A percentile compares a stretch with the other conserved stretches of the same genome.
phyloP scores from a whole-genome alignment of 2,797 vertebrate species.

The Chrysocyon brachyurus region DNA sequence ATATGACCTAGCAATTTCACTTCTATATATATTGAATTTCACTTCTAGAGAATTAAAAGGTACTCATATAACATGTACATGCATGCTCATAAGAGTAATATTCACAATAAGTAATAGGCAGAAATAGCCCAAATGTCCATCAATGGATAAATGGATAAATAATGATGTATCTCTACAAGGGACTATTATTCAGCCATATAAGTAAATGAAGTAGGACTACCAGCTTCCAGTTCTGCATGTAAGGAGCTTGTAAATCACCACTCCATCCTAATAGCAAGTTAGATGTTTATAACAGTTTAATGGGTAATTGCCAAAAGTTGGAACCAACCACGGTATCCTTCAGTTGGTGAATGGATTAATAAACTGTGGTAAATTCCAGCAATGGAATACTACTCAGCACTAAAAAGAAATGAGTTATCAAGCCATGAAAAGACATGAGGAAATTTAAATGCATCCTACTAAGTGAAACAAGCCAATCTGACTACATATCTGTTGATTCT shows the following conservation, averaged over 20 bases:
- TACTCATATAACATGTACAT: not conserved
- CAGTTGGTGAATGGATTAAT: not conserved
- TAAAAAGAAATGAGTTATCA: not conserved
- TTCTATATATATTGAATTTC: slow-evolving; percentile 1
- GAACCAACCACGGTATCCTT: not conserved
- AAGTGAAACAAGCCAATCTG: not conserved
- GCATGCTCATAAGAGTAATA: not conserved
- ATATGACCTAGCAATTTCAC: slow-evolving; percentile 31
- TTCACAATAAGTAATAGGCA: not conserved
- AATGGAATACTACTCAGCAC: not conserved
- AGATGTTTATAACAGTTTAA: not conserved
- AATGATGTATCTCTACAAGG: slow-evolving; percentile 3
- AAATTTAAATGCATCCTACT: not conserved
- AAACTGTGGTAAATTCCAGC: not conserved
- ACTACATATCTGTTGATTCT: not conserved
- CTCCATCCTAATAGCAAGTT: not conserved
- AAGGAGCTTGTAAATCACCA: not conserved
- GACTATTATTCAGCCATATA: slow-evolving; percentile 24
- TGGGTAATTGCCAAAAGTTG: not conserved
- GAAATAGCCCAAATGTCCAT: not conserved
- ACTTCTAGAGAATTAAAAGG: slow-evolving; percentile 28
- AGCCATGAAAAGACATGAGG: not conserved
- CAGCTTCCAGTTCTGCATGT: not conserved
- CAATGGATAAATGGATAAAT: not conserved
- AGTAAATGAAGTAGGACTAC: not conserved